Conservation (phyloP, 1,140 invertebrate species). For the Drosophila nikananu region DNA sequence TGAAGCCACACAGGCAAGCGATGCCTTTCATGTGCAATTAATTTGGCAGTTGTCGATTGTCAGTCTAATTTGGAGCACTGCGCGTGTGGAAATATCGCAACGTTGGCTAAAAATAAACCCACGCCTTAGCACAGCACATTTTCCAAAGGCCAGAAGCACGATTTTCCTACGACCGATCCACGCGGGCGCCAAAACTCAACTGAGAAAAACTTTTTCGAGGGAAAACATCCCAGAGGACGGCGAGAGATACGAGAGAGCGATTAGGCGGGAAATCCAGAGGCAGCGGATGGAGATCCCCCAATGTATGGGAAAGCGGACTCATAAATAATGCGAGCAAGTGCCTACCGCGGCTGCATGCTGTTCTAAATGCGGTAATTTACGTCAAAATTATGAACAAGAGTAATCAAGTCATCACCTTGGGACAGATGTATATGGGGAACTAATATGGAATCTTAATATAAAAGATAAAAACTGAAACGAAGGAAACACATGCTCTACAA, state of each 20-base stretch:
- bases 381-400: constrained; percentile 47
- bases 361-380: constrained; percentile 40
- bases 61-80: constrained; percentile 29
- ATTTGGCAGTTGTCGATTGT: constrained; percentile 39
- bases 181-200: constrained; percentile 67
- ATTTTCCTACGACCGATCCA: constrained; percentile 39
- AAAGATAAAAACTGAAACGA: too few species aligned
- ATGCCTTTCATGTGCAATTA: constrained; percentile 37
- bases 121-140: constrained; percentile 49
- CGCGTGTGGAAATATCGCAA: constrained; percentile 43
- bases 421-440: constrained; percentile 25
- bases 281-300: neutral
- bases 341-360: constrained; percentile 8
- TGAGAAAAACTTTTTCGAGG: constrained; percentile 50
- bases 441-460: neutral
- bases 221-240: constrained; percentile 1
- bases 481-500: too few species aligned
- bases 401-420: constrained; percentile 24
- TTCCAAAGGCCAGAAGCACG: constrained; percentile 32
- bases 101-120: constrained; percentile 49
- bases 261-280: constrained; percentile 14
- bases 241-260: constrained; percentile 6
- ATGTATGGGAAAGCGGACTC: constrained; percentile 4
- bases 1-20: neutral
- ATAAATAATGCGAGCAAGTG: constrained; percentile 32